Percentiles rank a stretch among this genome's conserved stretches.
These are phyloP conservation scores for Gnatocerus cornutus DNA, from an alignment of 2,888 invertebrate genomes.

Conservation along the genomic window DNA sequence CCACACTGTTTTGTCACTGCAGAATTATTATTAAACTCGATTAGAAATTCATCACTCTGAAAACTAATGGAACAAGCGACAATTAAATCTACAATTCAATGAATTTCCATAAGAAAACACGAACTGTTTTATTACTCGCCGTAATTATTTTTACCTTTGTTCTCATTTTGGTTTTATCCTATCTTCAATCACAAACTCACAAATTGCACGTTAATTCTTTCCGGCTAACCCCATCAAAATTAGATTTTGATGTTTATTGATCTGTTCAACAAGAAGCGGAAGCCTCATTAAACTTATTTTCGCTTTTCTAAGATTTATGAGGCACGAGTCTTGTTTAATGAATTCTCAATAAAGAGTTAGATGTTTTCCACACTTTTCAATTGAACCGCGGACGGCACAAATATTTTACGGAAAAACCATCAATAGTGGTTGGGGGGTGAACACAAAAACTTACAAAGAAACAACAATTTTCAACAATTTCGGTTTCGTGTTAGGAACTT, in stretches of 20 bases:
- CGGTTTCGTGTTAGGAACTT: too few relatives aligned
- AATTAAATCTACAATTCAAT: constrained; percentile 20
- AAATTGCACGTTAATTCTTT: constrained; percentile 19
- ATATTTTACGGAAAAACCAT: too few relatives aligned
- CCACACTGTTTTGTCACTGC: not conserved
- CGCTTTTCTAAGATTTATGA: constrained; percentile 23
- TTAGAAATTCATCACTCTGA: constrained; percentile 20
- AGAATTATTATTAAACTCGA: constrained; percentile 10
- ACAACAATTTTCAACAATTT: too few relatives aligned
- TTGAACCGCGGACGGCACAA: not conserved
- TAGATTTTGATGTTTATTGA: constrained; percentile 36
- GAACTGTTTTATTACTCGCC: constrained; percentile 15
- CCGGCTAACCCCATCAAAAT: constrained; percentile 6
- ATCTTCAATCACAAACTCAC: not conserved
- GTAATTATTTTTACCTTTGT: constrained; percentile 6
- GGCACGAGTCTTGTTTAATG: constrained; percentile 24
- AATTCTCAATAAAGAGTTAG: constrained; percentile 24
- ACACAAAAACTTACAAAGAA: too few relatives aligned
- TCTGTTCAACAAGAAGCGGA: constrained; percentile 24
- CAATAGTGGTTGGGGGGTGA: too few relatives aligned
- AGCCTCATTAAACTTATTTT: constrained; percentile 30
- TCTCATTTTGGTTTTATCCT: constrained; percentile 1
- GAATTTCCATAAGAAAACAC: constrained; percentile 32
- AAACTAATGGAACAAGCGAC: constrained; percentile 18
- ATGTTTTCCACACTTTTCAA: constrained; percentile 17